Base-by-base conservation (phyloP, 2,888 invertebrate genomes). In the Plagodis dolabraria region DNA sequence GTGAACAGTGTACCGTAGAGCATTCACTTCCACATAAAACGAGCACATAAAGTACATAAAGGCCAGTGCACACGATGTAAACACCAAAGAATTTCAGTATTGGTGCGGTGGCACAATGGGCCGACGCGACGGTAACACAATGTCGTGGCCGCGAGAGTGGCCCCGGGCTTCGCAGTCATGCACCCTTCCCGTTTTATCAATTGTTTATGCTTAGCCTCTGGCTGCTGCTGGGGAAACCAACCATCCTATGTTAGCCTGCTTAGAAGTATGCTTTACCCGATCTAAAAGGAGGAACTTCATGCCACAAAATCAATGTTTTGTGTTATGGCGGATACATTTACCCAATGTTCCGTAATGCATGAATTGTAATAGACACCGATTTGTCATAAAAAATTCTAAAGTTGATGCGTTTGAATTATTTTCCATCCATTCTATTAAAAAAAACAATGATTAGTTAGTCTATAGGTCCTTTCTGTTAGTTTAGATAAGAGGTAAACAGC, bases 151-250 rank as follows among this genome's bases (percentile, higher is more conserved):
- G 54, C 63, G 51, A 66, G 71, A 63, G 62, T 38, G 45, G 58
- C 76, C 65, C 60, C 60, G 42, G 70, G 63, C 72, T 61, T 63
- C 63, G 64, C 72, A 69, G 69, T 74, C 79, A 22, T 22, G 22
- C 22, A 75, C 77, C 78, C 79, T 82, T 75, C 72, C 76, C 74
- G 73, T 76, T 79, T 85, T 83, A 85, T 85, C 86, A 83, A 85
- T 86, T 82, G 80, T 85, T 86, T 81, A 83, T 83, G 82, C 78
- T 78, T 73, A 60, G 77, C 82, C 76, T 52, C 63, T 60, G 71
- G 81, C 76, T 42, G 9, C 43, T 5, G 49, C 53, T 65, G 58
- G 64, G 59, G 59, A 60, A 68, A 64, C 38, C 55, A 47, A 8
- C 33, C 50, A 50, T 50, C 48, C 52, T 47, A 47, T 2, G 47